These are phyloP conservation scores for Pocillopora verrucosa DNA, from an alignment of 64 coral and sea anemone species.

Conservation along the genomic window DNA sequence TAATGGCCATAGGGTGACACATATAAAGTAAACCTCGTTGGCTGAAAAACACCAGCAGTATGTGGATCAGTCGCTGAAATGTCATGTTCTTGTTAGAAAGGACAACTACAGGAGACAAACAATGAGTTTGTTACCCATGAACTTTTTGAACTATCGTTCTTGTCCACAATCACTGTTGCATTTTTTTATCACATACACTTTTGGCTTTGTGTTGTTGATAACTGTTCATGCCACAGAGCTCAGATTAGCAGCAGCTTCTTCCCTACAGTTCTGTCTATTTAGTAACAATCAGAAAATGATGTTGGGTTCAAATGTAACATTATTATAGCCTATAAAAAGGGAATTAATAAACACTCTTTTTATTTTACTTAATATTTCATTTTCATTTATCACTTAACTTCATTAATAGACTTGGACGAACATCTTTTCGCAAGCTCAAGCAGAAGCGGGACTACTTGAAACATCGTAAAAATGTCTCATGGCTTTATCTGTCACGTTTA, in stretches of 20 bases:
- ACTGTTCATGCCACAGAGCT: too few species aligned
- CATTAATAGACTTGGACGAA: slow-evolving; percentile 76
- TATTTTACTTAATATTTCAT: neutral
- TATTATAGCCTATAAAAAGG: neutral
- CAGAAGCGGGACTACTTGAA: slow-evolving; percentile 98
- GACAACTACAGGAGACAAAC: too few species aligned
- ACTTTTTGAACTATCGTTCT: too few species aligned
- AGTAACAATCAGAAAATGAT: neutral
- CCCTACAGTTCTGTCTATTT: neutral
- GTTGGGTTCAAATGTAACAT: neutral
- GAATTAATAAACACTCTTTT: neutral
- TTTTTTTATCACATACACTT: too few species aligned
- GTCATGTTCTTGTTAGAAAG: too few species aligned
- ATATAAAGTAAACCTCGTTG: too few species aligned
- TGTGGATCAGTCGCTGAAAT: too few species aligned
- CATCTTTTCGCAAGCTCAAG: slow-evolving; percentile 94
- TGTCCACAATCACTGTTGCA: too few species aligned
- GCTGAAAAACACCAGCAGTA: too few species aligned
- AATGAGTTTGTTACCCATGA: too few species aligned
- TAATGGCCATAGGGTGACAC: too few species aligned
- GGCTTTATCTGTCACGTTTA: slow-evolving; percentile 89
- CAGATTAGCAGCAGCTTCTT: neutral
- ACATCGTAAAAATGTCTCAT: slow-evolving; percentile 87
- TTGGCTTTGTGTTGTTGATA: too few species aligned
- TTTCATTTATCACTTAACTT: neutral